Evolutionary conservation across 2,888 invertebrate species (phyloP).

Genomic region (Schrankia costaestrigalis): DNA sequence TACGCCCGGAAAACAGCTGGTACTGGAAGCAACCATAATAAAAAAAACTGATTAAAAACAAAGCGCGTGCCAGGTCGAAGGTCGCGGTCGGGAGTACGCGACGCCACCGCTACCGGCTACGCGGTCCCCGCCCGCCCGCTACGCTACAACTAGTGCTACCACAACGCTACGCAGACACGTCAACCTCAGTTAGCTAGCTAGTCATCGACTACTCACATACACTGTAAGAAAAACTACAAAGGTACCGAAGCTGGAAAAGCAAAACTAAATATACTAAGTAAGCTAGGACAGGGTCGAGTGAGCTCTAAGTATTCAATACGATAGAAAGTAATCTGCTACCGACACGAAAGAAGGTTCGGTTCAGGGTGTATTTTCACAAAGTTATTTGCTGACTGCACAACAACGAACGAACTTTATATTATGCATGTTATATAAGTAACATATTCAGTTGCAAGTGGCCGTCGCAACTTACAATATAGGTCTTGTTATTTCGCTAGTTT

Average conservation of each 20-base stretch:
- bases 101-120: constrained; percentile 37
- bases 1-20: constrained; percentile 84
- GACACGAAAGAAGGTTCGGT: constrained; percentile 3
- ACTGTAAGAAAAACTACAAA: constrained; percentile 24
- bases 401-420: constrained; percentile 6
- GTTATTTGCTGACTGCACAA: constrained; percentile 17
- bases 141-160: constrained; percentile 40
- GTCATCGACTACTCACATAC: constrained; percentile 16
- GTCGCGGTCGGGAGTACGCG: constrained; percentile 29
- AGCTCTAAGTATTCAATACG: constrained; percentile 13
- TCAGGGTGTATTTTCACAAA: constrained; percentile 1
- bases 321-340: constrained; percentile 8
- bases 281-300: constrained; percentile 21
- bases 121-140: constrained; percentile 53
- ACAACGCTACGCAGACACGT: constrained; percentile 19
- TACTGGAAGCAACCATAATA: constrained; percentile 82
- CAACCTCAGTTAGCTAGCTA: constrained; percentile 7
- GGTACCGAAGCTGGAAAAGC: constrained; percentile 33
- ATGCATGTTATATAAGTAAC: no score
- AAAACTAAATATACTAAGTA: constrained; percentile 26
- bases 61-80: constrained; percentile 44
- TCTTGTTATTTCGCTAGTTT: no score
- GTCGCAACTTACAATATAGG: no score
- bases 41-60: constrained; percentile 54
- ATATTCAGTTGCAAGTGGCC: no score